Percentiles rank a stretch among this genome's conserved stretches.
Conservation (phyloP, 2,113 vertebrate genomes). For the Hipposideros armiger region DNA sequence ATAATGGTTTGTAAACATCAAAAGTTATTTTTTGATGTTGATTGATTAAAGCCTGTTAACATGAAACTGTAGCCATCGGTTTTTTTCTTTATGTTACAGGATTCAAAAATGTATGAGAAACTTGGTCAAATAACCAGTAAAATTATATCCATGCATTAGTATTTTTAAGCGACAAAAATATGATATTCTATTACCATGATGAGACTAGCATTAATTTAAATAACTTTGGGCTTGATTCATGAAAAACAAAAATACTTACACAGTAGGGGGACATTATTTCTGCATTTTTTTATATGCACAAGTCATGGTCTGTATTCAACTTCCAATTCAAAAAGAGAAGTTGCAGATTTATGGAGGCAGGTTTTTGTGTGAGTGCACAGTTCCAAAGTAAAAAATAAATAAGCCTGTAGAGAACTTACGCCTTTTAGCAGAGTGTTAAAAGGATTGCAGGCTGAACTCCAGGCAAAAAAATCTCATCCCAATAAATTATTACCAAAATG, state of each 20-base stretch:
- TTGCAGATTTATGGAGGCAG: constrained; percentile 83
- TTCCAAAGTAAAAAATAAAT: constrained; percentile 80
- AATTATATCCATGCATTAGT: constrained; percentile 65
- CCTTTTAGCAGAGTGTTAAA: constrained; percentile 77
- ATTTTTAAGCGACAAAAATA: constrained; percentile 79
- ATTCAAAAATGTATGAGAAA: constrained; percentile 69
- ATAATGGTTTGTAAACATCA: background rate
- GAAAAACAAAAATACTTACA: constrained; percentile 81
- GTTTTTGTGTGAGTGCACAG: constrained; percentile 79
- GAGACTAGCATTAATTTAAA: constrained; percentile 87
- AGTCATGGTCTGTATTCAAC: constrained; percentile 82
- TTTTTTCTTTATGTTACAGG: constrained; percentile 68
- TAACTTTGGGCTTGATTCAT: constrained; percentile 82
- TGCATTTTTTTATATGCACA: constrained; percentile 83
- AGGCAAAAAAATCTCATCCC: constrained; percentile 68
- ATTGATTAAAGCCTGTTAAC: constrained; percentile 57
- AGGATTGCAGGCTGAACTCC: constrained; percentile 57
- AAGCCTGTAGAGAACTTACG: constrained; percentile 46
- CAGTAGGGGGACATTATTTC: constrained; percentile 79
- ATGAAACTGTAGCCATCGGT: constrained; percentile 60
- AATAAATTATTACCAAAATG: constrained; percentile 80
- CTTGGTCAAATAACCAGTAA: constrained; percentile 76
- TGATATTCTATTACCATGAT: constrained; percentile 81
- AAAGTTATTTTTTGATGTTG: background rate
- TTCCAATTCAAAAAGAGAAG: constrained; percentile 84